These are phyloP conservation scores for Thamnophis sirtalis DNA, from an alignment of 2,113 vertebrate genomes.

Conservation along the genomic window DNA sequence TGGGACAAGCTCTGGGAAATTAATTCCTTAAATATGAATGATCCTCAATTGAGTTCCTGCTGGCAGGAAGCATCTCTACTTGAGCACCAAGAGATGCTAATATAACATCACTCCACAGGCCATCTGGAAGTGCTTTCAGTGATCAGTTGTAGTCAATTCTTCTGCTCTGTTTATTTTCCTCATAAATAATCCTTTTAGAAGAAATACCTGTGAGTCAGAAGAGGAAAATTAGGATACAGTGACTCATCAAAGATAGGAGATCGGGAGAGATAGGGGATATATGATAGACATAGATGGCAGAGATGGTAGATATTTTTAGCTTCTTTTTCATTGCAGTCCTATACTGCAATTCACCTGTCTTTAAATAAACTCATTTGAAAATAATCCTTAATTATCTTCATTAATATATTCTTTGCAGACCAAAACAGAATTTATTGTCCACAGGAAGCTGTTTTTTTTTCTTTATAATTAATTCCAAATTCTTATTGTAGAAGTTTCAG, in stretches of 20 bases:
- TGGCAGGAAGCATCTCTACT: neutral
- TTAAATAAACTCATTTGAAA: neutral
- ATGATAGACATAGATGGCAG: neutral
- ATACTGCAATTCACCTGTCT: neutral
- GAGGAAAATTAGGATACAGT: neutral
- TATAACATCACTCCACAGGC: neutral
- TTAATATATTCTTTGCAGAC: neutral
- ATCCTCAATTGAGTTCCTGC: neutral
- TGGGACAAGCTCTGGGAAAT: neutral
- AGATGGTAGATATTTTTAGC: neutral
- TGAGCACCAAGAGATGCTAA: neutral
- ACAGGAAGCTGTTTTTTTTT: neutral
- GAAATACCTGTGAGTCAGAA: constrained; percentile 21
- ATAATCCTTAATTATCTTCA: neutral
- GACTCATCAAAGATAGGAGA: neutral
- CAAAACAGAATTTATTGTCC: neutral
- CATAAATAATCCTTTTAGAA: constrained; percentile 23
- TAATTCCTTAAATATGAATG: constrained; percentile 12
- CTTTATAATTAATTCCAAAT: neutral
- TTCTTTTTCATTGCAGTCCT: neutral
- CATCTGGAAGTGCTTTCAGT: neutral
- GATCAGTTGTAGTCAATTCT: neutral
- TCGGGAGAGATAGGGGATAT: neutral
- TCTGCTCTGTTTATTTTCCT: neutral
- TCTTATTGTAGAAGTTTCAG: neutral